Base-by-base conservation (phyloP, 1,140 invertebrate species). In the Calliopsis andreniformis region DNA sequence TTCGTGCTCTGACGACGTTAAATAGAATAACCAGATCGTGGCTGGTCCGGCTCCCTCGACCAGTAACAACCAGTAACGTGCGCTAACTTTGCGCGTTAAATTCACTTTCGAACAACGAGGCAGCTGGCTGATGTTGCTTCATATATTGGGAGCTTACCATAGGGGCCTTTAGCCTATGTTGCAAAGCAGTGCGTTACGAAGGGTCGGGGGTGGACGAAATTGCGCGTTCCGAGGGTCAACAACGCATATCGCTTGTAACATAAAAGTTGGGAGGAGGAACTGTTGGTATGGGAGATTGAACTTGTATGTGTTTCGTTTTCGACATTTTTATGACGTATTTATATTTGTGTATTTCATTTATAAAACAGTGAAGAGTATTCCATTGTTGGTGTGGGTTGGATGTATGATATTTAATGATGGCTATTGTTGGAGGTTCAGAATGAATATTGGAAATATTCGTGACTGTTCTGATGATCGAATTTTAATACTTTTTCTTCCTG, bases 1-100 rank as follows among this genome's bases (percentile, higher is more conserved):
- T 82, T 82, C 80, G 68, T 82, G 67, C 79, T 63, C 62, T 49
- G 62, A 43, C 64, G 75, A 82, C 67, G 80, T 82, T 82, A 82
- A 82, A 81, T 82, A 82, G 80, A 82, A 82, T 82, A 82, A 82
- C 80, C 80, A 82, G 80, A 82, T 82, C 80, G 79, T 78, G 73
- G 75, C 67, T 62, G 67, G 63, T 77, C 81, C 23, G 73, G 70
- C 56, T 78, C 35, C 67, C 43, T 63, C 67, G 80, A 32, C 49
- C 62, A 56, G 73, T 45, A 63, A 67, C 73, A 43, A 63, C 61
- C 73, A 78, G 80, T 81, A 77, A 81, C 73, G 80, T 81, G 71
- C 55, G 56, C 64, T 58, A 61, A 81, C 55, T 72, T 64, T 30
- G 32, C 49, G 18, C 49, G 39, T 45, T 63, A 59, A 59, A 75